Conservation (phyloP, 2,797 vertebrate species). For the Glyptemys insculpta region DNA sequence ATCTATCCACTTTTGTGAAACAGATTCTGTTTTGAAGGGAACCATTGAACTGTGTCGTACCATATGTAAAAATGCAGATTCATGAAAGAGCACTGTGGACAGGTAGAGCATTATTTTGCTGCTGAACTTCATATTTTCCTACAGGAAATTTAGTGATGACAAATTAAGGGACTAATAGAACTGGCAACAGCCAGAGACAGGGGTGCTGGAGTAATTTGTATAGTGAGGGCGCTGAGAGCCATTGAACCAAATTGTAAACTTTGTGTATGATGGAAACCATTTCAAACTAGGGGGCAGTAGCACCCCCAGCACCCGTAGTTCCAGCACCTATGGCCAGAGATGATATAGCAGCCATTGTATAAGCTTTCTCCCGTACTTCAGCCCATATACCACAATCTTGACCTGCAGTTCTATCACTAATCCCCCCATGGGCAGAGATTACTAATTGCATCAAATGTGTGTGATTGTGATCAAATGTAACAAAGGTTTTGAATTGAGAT, state of each 20-base stretch:
- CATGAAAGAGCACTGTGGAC: not conserved
- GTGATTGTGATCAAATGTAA: not conserved
- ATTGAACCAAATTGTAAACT: too few relatives aligned
- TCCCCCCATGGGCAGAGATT: not conserved
- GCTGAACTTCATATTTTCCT: not conserved
- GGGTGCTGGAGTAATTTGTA: too few relatives aligned
- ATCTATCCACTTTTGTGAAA: not conserved
- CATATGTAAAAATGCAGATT: not conserved
- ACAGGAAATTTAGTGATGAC: not conserved
- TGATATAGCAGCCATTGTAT: not conserved
- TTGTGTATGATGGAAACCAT: too few relatives aligned
- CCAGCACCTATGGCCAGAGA: not conserved
- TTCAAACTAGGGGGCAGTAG: too few relatives aligned
- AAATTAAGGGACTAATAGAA: not conserved
- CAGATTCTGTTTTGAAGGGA: not conserved
- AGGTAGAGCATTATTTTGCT: constrained; percentile 12
- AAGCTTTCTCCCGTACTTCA: not conserved
- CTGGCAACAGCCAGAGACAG: not conserved
- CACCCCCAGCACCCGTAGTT: too few relatives aligned
- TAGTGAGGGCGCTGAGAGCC: too few relatives aligned
- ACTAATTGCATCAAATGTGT: not conserved
- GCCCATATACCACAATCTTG: not conserved
- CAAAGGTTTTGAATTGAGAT: not conserved
- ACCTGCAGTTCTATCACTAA: not conserved
- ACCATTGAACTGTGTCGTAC: not conserved